Conservation (phyloP, 64 coral and sea anemone species). For the Montipora efflorescens region DNA sequence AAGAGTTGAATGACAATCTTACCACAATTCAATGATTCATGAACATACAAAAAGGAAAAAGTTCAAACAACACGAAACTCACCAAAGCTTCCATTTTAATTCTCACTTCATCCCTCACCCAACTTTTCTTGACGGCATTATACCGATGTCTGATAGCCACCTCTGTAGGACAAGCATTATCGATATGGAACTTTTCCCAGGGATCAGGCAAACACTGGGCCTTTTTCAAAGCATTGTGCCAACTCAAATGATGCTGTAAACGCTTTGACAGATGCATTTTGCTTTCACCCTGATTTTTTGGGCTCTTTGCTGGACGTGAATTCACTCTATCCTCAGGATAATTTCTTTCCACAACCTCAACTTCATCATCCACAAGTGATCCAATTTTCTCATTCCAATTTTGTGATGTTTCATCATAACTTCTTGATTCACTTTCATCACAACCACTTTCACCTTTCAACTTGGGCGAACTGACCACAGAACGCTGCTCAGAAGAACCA, state of each 20-base stretch:
- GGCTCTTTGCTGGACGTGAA: background rate
- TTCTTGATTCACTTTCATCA: background rate
- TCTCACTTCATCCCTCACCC: constrained; percentile 97
- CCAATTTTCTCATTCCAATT: constrained; percentile 32
- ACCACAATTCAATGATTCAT: background rate
- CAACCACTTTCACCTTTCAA: background rate
- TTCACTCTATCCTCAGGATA: background rate
- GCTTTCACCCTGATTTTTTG: background rate
- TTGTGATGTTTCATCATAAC: background rate
- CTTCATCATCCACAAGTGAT: constrained; percentile 5
- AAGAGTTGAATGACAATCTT: background rate
- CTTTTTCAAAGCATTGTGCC: constrained; percentile 87
- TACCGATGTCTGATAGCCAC: constrained; percentile 89
- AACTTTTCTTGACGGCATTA: constrained; percentile 94
- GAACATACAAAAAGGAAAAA: background rate
- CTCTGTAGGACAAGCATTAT: constrained; percentile 85
- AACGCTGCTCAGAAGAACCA: background rate
- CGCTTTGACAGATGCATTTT: constrained; percentile 29
- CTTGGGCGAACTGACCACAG: background rate
- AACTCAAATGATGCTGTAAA: constrained; percentile 76
- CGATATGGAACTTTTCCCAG: constrained; percentile 95
- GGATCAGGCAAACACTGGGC: constrained; percentile 87
- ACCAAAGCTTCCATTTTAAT: constrained; percentile 95
- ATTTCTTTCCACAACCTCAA: background rate
- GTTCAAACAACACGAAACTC: constrained; percentile 8